Percentiles rank a stretch among this genome's conserved stretches.
These are phyloP conservation scores for Crax fasciolata DNA, from an alignment of 2,797 vertebrate species.

Conservation along the genomic window DNA sequence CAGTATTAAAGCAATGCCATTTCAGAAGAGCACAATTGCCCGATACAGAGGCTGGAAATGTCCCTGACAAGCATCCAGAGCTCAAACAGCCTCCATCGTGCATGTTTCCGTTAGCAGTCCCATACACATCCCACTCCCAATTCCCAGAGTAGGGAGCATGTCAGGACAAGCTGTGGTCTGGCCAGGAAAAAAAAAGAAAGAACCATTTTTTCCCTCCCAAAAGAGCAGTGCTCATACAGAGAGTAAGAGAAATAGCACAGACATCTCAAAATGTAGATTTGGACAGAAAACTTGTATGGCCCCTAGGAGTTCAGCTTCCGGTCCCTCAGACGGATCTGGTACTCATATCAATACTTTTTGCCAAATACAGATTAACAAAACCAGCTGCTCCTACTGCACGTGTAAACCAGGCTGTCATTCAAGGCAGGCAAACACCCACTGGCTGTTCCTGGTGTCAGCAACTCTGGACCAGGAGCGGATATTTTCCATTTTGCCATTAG, in stretches of 20 bases:
- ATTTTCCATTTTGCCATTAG: neutral
- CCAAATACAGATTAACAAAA: slow-evolving; percentile 5
- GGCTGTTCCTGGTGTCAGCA: neutral
- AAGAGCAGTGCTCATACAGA: slow-evolving; percentile 1
- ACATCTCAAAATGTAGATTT: slow-evolving; percentile 1
- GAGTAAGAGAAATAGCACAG: slow-evolving; percentile 1
- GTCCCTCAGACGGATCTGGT: neutral
- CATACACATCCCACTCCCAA: slow-evolving; percentile 8
- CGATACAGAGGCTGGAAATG: neutral
- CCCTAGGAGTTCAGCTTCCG: slow-evolving; percentile 6
- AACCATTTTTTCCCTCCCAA: neutral
- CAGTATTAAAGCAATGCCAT: neutral
- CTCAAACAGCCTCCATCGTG: neutral
- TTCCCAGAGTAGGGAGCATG: slow-evolving; percentile 45
- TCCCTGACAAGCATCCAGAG: neutral
- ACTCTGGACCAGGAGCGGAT: rapidly evolving
- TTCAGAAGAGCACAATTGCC: neutral
- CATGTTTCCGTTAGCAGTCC: neutral
- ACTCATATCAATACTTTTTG: neutral
- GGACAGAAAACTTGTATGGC: slow-evolving; percentile 6
- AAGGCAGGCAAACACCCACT: rapidly evolving
- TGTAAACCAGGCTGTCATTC: neutral
- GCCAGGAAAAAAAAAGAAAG: slow-evolving; percentile 30
- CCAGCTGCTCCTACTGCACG: neutral
- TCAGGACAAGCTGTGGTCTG: slow-evolving; percentile 54